Evolutionary conservation across 2,113 vertebrate species (phyloP), one percentile per base, ranked within the genome.

Genomic region (Bufo gargarizans): DNA sequence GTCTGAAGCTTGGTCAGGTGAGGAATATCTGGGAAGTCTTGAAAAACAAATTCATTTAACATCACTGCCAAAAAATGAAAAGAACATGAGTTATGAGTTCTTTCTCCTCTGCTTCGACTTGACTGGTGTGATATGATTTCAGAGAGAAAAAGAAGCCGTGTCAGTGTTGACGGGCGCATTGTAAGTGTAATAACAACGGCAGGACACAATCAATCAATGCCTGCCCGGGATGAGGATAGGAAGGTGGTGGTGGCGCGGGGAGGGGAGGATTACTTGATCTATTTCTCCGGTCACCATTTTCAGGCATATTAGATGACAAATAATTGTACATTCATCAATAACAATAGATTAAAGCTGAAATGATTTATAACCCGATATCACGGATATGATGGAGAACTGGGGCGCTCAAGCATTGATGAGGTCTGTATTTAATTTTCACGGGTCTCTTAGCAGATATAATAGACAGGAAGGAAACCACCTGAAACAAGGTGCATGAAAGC

Each of bases 271-370:
- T 90, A 96, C 94, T 96, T 96, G 96, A 96, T 96, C 95, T 94
- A 94, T 97, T 97, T 97, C 95, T 94, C 92, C 96, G 96, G 96
- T 97, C 96, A 97, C 97, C 96, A 95, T 97, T 98, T 98, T 95
- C 96, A 96, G 72, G 94, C 94, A 95, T 95, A 97, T 97, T 97
- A 97, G 97, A 98, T 97, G 97, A 97, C 97, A 98, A 98, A 99
- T 99, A 99, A 98, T 98, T 97, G 97, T 96, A 95, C 96, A 94
- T 98, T 98, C 97, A 98, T 99, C 97, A 99, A 98, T 98, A 98
- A 97, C 97, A 97, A 96, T 97, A 97, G 97, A 98, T 97, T 98
- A 97, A 96, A 97, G 96, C 93, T 97, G 96, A 96, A 96, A 96
- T 99, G 98, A 99, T 98, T 99, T 98, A 99, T 98, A 95, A 95